Conservation (phyloP, 2,113 vertebrate genomes). For the Zootoca vivipara region DNA sequence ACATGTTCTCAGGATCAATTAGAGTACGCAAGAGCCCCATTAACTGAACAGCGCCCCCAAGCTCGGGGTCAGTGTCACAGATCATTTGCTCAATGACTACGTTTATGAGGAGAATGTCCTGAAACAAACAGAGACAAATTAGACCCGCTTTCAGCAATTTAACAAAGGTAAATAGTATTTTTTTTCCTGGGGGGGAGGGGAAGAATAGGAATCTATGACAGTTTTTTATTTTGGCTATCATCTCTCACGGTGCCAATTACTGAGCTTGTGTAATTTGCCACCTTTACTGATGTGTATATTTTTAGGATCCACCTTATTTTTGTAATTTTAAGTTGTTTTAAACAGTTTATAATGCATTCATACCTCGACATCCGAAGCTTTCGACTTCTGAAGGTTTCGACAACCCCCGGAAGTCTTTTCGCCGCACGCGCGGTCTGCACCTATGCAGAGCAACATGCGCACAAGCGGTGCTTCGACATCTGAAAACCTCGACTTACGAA, state of each 20-base stretch:
- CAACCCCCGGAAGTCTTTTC: too few species aligned
- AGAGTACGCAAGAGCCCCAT: conserved; percentile 97
- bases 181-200: not conserved
- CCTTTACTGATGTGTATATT: not conserved
- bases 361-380: too few species aligned
- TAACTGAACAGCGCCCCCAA: conserved; percentile 95
- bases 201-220: not conserved
- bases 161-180: not conserved
- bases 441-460: too few species aligned
- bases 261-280: not conserved
- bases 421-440: too few species aligned
- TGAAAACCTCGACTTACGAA: too few species aligned
- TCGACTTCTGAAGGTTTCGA: too few species aligned
- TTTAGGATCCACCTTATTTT: too few species aligned
- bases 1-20: conserved; percentile 98
- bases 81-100: conserved; percentile 99
- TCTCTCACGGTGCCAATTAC: not conserved
- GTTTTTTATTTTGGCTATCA: not conserved
- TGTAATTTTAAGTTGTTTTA: too few species aligned
- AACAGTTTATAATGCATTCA: too few species aligned
- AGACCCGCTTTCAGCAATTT: accelerated
- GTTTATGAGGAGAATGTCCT: conserved; percentile 99
- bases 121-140: conserved; percentile 26
- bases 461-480: too few species aligned
- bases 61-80: conserved; percentile 95